Evolutionary conservation across 1,140 invertebrate species (phyloP), one percentile per base, ranked within the genome.

Genomic region (Hydropsyche tenuis): DNA sequence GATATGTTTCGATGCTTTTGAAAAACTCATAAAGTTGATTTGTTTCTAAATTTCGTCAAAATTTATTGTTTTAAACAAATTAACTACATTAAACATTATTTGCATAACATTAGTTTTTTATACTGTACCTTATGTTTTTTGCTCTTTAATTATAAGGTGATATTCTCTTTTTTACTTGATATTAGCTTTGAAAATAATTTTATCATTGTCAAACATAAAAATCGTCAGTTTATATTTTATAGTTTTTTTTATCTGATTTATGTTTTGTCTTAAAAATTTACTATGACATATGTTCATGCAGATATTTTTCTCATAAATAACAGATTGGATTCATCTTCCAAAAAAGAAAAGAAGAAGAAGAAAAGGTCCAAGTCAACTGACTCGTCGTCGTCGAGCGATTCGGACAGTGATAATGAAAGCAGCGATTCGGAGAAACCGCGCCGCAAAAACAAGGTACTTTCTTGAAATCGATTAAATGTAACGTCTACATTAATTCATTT

Each of bases 401-500:
- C 82, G 16, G 83, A 82, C 45, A 84, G 82, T 74, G 86, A 86
- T 66, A 81, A 80, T 1, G 79, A 63, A 25, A 83, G 79, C 77
- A 84, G 84, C 22, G 85, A 85, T 20, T 84, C 84, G 64, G 87
- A 87, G 66, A 84, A 83, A 71, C 85, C 82, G 73, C 83, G 83
- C 73, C 83, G 83, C 63, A 86, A 87, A 80, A 86, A 86, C 69
- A 88, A 88, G 86, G 87, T 88, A 86, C 68, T n/a, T 12, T 25
- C 11, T 12, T 63, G 42, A 7, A 65, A 5, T 51, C 20, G 14
- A 51, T 65, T 0, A 16, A 69, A 69, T 69, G 23, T 51, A 69
- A 51, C 27, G 65, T 69, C 18, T 27, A 70, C 68, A 70, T 45
- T 37, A 11, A 25, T 56, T 70, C 51, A 45, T 70, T 46, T 45